phyloP scores from a whole-genome alignment of 2,888 invertebrate species.

The Lasioglossum villosulum region DNA sequence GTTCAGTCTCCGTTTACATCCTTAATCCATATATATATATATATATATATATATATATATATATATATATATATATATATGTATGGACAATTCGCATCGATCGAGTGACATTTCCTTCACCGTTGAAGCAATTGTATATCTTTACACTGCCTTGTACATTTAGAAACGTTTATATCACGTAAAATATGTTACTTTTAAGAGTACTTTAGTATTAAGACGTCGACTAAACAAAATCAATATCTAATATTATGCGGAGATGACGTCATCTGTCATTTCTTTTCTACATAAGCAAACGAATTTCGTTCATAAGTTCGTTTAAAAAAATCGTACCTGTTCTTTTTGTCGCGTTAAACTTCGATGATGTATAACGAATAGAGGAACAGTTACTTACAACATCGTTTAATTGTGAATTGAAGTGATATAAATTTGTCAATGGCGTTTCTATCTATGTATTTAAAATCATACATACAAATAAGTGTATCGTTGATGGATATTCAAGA shows the following conservation, averaged over 20 bases:
- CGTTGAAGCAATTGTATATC: conserved; percentile 6
- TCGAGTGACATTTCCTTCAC: background rate
- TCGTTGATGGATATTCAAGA: conserved; percentile 10
- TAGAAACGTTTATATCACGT: conserved; percentile 26
- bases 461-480: conserved; percentile 39
- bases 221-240: conserved; percentile 17
- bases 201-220: conserved; percentile 25
- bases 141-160: conserved; percentile 51
- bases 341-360: conserved; percentile 6
- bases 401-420: conserved; percentile 16
- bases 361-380: conserved; percentile 29
- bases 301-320: conserved; percentile 9
- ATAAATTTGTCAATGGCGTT: conserved; percentile 26
- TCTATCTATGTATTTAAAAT: conserved; percentile 40
- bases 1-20: conserved; percentile 1
- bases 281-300: conserved; percentile 8
- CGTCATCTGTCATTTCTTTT: background rate
- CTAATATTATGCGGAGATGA: conserved; percentile 6
- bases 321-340: background rate
- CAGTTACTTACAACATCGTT: conserved; percentile 18
- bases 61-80: background rate
- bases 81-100: background rate
- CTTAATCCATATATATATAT: background rate
- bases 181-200: conserved; percentile 26
- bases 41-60: background rate